These are phyloP conservation scores for Hyaena hyaena DNA, from an alignment of 2,113 vertebrate species.

Conservation along the genomic window DNA sequence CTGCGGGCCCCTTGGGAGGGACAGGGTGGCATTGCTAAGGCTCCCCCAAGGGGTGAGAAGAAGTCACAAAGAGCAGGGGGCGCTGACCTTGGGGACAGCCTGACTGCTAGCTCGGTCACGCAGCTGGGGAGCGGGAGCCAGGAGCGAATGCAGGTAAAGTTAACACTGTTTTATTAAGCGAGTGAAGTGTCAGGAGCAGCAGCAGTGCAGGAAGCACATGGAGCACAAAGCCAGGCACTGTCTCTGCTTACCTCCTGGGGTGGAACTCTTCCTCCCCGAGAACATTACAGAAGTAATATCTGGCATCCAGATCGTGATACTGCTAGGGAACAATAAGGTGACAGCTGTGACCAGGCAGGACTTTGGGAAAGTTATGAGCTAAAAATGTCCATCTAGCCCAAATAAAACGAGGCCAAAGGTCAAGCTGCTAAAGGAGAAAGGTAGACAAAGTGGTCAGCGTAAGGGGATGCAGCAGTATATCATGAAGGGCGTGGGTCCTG, in stretches of 20 bases:
- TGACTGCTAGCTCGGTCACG: neutral
- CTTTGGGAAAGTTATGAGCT: neutral
- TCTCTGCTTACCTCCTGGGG: neutral
- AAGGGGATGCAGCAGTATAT: fast-evolving
- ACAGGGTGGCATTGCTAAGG: neutral
- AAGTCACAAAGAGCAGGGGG: neutral
- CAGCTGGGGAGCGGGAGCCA: neutral
- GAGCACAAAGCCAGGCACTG: fast-evolving
- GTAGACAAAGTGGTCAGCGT: neutral
- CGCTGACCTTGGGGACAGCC: conserved; percentile 46
- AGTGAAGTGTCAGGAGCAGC: neutral
- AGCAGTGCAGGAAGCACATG: fast-evolving
- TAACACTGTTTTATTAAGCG: conserved; percentile 25
- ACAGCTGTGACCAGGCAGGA: neutral
- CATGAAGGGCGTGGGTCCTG: neutral
- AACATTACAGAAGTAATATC: fast-evolving
- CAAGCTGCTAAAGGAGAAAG: neutral
- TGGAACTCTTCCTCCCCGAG: neutral
- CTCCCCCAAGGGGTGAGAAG: neutral
- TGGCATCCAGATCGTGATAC: neutral
- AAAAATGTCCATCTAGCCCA: neutral
- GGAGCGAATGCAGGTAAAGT: conserved; percentile 35
- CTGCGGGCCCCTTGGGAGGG: neutral
- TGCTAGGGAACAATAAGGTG: neutral
- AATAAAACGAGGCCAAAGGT: neutral